These are phyloP conservation scores for Apodemia duryi DNA, from an alignment of 2,888 invertebrate species.

Conservation along the genomic window DNA sequence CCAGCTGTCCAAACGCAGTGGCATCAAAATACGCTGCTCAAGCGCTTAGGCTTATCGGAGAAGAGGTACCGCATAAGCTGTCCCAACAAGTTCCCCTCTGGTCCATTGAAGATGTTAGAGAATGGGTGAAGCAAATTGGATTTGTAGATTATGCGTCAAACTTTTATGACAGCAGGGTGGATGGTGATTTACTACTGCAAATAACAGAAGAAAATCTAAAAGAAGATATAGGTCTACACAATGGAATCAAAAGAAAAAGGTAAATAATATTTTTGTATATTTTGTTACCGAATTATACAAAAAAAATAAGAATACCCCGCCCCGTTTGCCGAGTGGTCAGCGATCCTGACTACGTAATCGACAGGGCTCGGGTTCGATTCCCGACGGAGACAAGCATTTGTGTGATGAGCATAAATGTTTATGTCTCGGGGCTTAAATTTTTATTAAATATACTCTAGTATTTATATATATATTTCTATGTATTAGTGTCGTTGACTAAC, in stretches of 20 bases:
- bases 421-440: too few relatives aligned
- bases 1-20: constrained; percentile 98
- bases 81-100: constrained; percentile 99
- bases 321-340: too few relatives aligned
- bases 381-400: too few relatives aligned
- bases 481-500: too few relatives aligned
- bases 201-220: constrained; percentile 94
- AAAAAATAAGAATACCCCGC: too few relatives aligned
- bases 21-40: constrained; percentile 98
- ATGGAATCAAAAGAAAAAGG: constrained; percentile 95
- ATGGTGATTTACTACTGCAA: constrained; percentile 96
- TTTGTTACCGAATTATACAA: neutral
- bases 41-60: constrained; percentile 94
- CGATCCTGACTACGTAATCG: too few relatives aligned
- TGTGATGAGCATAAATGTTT: too few relatives aligned
- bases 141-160: constrained; percentile 90
- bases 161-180: constrained; percentile 95
- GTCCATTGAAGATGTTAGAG: constrained; percentile 97
- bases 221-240: constrained; percentile 94
- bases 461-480: too few relatives aligned
- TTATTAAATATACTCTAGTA: too few relatives aligned
- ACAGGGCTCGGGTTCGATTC: too few relatives aligned
- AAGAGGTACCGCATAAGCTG: constrained; percentile 97
- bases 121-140: constrained; percentile 99
- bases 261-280: constrained; percentile 41